These are phyloP conservation scores for Enteromius unitaeniatus DNA, from an alignment of 2,797 vertebrate genomes.

Conservation along the genomic window DNA sequence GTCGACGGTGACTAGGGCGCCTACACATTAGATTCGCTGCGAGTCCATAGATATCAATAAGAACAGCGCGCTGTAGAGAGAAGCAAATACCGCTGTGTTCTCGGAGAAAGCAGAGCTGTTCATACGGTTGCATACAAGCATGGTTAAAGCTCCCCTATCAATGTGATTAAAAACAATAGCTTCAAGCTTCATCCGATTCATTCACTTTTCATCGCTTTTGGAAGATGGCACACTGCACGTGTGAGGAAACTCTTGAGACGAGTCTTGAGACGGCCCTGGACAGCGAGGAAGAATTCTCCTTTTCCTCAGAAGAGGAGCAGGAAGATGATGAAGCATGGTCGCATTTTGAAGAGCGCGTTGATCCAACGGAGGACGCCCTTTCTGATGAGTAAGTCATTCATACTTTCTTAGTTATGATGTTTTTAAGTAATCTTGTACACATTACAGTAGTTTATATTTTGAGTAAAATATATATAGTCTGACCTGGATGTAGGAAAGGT, in stretches of 20 bases:
- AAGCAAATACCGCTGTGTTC: background rate
- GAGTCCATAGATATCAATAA: background rate
- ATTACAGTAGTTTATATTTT: background rate
- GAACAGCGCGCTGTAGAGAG: background rate
- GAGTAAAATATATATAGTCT: background rate
- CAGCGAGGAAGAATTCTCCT: slow-evolving; percentile 20
- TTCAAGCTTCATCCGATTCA: slow-evolving; percentile 26
- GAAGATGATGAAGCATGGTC: slow-evolving; percentile 11
- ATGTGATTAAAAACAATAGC: slow-evolving; percentile 22
- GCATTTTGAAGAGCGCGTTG: slow-evolving; percentile 26
- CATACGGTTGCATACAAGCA: background rate
- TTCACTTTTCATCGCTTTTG: slow-evolving; percentile 40
- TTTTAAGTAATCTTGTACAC: background rate
- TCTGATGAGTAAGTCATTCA: slow-evolving; percentile 13
- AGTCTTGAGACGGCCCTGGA: background rate
- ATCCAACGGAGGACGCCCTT: slow-evolving; percentile 14
- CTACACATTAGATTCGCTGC: background rate
- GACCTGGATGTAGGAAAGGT: background rate
- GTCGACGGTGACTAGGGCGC: background rate
- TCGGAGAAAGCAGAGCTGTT: background rate
- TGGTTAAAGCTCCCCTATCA: background rate
- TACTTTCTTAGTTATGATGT: background rate
- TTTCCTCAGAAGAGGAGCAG: slow-evolving; percentile 15
- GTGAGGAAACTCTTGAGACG: background rate
- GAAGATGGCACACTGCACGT: slow-evolving; percentile 25